Evolutionary conservation across 2,888 invertebrate species (phyloP).

Genomic region (Epiperipatus broadwayi): DNA sequence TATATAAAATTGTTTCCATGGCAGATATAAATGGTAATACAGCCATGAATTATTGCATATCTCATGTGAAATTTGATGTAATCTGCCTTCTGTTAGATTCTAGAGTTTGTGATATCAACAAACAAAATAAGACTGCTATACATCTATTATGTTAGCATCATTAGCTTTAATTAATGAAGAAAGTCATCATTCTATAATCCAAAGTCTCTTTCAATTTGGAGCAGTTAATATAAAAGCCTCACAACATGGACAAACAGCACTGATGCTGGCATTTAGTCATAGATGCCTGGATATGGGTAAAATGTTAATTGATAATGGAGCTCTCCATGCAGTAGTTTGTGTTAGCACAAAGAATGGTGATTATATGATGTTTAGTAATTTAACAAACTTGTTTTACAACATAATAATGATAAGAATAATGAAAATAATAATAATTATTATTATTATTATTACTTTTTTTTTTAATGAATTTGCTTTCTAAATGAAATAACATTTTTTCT

Average conservation of each 20-base stretch:
- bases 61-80: constrained; percentile 73
- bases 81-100: constrained; percentile 69
- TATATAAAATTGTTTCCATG: no score
- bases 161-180: constrained; percentile 54
- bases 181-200: constrained; percentile 55
- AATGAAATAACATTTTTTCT: no score
- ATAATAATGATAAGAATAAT: no score
- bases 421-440: no score
- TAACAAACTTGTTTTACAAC: no score
- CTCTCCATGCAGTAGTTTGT: no score
- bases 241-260: constrained; percentile 73
- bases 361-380: no score
- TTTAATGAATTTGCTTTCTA: no score
- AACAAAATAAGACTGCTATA: constrained; percentile 64
- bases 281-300: constrained; percentile 62
- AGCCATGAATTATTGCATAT: constrained; percentile 77
- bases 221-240: constrained; percentile 63
- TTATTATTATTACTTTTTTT: no score
- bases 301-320: constrained; percentile 58
- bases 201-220: constrained; percentile 58
- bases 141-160: constrained; percentile 71
- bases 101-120: constrained; percentile 64
- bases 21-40: no score
- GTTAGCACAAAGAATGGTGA: no score
- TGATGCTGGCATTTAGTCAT: constrained; percentile 79